Evolutionary conservation across 1,140 invertebrate species (phyloP).

Genomic region (Spodoptera frugiperda): DNA sequence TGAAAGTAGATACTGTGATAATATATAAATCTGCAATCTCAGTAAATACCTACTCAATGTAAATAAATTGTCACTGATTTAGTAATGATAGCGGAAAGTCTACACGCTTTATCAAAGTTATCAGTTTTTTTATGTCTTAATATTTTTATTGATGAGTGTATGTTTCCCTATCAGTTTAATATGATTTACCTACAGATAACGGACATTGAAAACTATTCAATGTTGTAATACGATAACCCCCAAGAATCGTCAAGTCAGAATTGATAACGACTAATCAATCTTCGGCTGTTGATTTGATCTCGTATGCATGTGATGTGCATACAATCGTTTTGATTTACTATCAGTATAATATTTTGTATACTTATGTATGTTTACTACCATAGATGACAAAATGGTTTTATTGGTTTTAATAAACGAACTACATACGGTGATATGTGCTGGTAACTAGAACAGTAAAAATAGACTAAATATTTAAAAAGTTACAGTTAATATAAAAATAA

Average conservation of each 20-base stretch:
- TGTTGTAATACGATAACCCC: background rate
- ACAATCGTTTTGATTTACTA: too few relatives aligned
- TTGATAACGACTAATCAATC: too few relatives aligned
- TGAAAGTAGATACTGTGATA: background rate
- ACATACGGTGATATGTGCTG: too few relatives aligned
- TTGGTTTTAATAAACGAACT: background rate
- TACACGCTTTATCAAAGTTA: conserved; percentile 14
- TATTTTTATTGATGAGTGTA: conserved; percentile 26
- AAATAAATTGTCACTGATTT: conserved; percentile 14
- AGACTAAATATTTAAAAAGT: too few relatives aligned
- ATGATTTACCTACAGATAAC: conserved; percentile 32
- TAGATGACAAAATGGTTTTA: too few relatives aligned
- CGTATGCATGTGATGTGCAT: too few relatives aligned
- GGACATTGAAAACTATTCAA: background rate
- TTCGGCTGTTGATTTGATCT: too few relatives aligned
- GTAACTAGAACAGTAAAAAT: too few relatives aligned
- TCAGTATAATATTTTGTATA: too few relatives aligned
- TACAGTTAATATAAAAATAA: background rate
- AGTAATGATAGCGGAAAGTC: conserved; percentile 1
- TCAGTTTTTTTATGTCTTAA: conserved; percentile 25
- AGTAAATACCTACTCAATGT: background rate
- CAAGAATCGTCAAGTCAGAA: background rate
- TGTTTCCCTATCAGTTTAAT: conserved; percentile 17
- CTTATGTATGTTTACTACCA: too few relatives aligned
- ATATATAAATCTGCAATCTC: background rate